A percentile compares a stretch with the other conserved stretches of the same genome.
These are phyloP conservation scores for Branchinecta sandiegonensis DNA, from an alignment of 2,888 invertebrate genomes.

Conservation along the genomic window DNA sequence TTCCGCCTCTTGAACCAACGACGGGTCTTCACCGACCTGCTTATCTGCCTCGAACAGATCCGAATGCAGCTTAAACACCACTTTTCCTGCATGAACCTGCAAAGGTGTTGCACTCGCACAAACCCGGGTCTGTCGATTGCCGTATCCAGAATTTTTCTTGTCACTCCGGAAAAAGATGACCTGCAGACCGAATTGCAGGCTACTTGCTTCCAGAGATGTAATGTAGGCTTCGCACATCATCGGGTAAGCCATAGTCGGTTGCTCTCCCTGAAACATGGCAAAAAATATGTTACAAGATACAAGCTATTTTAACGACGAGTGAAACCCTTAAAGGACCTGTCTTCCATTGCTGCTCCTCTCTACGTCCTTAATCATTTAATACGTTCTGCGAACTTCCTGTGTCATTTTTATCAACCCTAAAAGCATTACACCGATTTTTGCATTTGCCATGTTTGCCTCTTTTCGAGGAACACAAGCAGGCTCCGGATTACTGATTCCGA, in stretches of 20 bases:
- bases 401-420: too few species aligned
- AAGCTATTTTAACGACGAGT: too few species aligned
- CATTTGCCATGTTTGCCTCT: too few species aligned
- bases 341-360: too few species aligned
- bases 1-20: conserved; percentile 29
- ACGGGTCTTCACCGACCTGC: conserved; percentile 31
- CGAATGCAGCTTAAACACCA: conserved; percentile 29
- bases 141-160: neutral
- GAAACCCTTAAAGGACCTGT: too few species aligned
- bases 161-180: conserved; percentile 29
- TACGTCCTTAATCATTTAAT: too few species aligned
- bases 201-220: neutral
- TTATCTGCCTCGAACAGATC: conserved; percentile 31
- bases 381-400: too few species aligned
- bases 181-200: conserved; percentile 30
- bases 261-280: conserved; percentile 2
- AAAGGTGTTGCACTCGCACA: conserved; percentile 30
- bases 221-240: conserved; percentile 12
- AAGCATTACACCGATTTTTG: too few species aligned
- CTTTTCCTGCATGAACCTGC: conserved; percentile 29
- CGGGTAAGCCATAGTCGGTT: conserved; percentile 1
- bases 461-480: too few species aligned
- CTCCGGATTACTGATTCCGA: too few species aligned
- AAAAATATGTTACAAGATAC: too few species aligned
- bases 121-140: conserved; percentile 26